phyloP scores from a whole-genome alignment of 2,888 invertebrate genomes.

The Plutella xylostella region DNA sequence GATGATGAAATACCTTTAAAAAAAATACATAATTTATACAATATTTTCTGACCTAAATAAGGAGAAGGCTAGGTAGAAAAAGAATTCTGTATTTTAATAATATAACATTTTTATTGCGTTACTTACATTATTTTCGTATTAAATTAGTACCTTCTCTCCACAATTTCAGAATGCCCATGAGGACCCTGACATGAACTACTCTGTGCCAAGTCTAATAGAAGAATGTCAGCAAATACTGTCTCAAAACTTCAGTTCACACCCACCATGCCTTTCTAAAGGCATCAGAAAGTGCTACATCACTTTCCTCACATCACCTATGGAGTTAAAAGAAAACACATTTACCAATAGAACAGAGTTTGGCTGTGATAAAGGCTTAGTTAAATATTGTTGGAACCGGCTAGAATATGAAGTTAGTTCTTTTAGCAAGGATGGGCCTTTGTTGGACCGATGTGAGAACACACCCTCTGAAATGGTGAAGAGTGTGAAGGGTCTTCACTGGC shows the following conservation, averaged over 20 bases:
- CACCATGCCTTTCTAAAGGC: constrained; percentile 39
- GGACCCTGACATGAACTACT: constrained; percentile 33
- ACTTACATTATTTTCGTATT: too few species aligned
- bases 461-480: constrained; percentile 44
- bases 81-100: too few species aligned
- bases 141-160: too few species aligned
- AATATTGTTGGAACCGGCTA: constrained; percentile 50
- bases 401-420: constrained; percentile 43
- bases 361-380: constrained; percentile 41
- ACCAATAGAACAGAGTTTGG: constrained; percentile 41
- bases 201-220: constrained; percentile 34
- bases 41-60: too few species aligned
- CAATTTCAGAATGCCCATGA: constrained; percentile 59
- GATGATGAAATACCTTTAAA: too few species aligned
- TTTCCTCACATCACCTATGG: constrained; percentile 46
- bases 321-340: constrained; percentile 38
- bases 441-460: constrained; percentile 39
- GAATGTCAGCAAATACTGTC: constrained; percentile 45
- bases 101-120: too few species aligned
- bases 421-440: constrained; percentile 39
- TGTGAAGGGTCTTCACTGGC: constrained; percentile 47
- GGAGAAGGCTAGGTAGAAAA: too few species aligned
- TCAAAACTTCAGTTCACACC: constrained; percentile 44
- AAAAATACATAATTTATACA: not conserved
- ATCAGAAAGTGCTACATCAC: constrained; percentile 41